phyloP scores from a whole-genome alignment of 2,888 invertebrate genomes.

The Eulithis testata region DNA sequence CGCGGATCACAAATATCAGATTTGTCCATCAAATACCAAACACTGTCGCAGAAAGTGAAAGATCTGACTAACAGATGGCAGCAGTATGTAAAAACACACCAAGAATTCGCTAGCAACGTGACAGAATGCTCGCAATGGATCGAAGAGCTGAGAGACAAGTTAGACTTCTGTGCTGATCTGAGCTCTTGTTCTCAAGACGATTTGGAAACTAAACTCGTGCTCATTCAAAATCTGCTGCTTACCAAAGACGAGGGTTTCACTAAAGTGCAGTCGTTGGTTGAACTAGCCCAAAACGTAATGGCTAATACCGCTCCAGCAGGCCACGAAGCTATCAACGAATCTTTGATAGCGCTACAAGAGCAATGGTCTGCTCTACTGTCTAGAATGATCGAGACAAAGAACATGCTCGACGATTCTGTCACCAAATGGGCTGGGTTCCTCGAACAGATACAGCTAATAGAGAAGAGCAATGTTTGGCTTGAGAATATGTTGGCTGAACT shows the following conservation, averaged over 20 bases:
- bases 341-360: constrained; percentile 92
- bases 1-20: constrained; percentile 94
- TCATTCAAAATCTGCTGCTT: constrained; percentile 93
- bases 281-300: constrained; percentile 94
- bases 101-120: constrained; percentile 93
- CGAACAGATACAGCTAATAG: constrained; percentile 93
- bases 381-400: constrained; percentile 95
- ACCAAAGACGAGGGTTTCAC: constrained; percentile 97
- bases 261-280: constrained; percentile 94
- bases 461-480: constrained; percentile 92
- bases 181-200: constrained; percentile 93
- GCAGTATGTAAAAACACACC: constrained; percentile 94
- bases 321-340: constrained; percentile 93
- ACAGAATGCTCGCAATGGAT: constrained; percentile 94
- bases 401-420: constrained; percentile 93
- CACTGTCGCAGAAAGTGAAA: constrained; percentile 95
- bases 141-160: constrained; percentile 90
- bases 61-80: constrained; percentile 96
- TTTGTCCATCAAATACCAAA: constrained; percentile 96
- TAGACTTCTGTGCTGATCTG: constrained; percentile 94
- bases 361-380: constrained; percentile 95
- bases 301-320: constrained; percentile 96
- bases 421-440: constrained; percentile 96
- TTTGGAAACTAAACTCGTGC: constrained; percentile 92
- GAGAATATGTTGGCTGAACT: constrained; percentile 90